Evolutionary conservation across 2,113 vertebrate genomes (phyloP).

Genomic region (Phyllostomus hastatus): DNA sequence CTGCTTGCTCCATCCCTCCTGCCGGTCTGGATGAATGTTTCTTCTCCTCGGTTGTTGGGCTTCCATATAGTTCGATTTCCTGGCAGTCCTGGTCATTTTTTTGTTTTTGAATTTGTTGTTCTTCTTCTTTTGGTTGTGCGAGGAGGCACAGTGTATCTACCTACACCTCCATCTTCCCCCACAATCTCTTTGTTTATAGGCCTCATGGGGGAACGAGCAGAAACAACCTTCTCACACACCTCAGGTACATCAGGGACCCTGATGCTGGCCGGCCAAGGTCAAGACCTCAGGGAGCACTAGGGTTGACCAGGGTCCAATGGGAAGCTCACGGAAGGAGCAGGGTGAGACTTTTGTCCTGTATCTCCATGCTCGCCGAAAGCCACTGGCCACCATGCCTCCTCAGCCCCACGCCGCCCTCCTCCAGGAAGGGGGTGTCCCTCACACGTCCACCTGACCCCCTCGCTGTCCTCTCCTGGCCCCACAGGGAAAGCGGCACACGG

Average conservation of each 20-base stretch:
- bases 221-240: background rate
- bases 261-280: background rate
- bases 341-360: accelerated
- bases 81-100: too few species aligned
- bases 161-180: too few species aligned
- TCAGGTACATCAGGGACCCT: background rate
- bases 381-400: background rate
- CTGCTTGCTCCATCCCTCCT: too few species aligned
- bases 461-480: background rate
- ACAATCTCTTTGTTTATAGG: too few species aligned
- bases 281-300: background rate
- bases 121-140: too few species aligned
- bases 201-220: background rate
- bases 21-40: too few species aligned
- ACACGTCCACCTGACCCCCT: accelerated
- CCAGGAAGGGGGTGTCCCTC: background rate
- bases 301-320: background rate
- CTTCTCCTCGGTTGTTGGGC: too few species aligned
- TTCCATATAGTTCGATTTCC: too few species aligned
- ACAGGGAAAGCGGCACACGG: background rate
- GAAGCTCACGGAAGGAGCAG: accelerated
- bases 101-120: too few species aligned
- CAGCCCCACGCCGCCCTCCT: accelerated
- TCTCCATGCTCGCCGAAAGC: background rate
- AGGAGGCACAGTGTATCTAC: too few species aligned